Conservation (phyloP, 2,113 vertebrate species). For the Podarcis muralis region DNA sequence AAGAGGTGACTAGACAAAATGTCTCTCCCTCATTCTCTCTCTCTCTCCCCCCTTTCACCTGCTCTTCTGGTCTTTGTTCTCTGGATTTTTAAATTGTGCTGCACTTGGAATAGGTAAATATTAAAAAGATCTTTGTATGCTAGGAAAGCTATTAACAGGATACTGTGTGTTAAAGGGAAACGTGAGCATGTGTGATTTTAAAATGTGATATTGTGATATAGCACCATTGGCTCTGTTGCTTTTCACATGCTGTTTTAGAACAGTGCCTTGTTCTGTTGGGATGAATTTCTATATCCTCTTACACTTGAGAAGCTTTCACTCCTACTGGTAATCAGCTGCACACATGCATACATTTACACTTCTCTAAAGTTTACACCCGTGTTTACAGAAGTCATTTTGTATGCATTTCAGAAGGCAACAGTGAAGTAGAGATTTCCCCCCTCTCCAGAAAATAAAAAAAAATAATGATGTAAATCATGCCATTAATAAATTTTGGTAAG, state of each 20-base stretch:
- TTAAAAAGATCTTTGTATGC: slow-evolving; percentile 28
- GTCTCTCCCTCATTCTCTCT: background rate
- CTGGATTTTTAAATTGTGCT: background rate
- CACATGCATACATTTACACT: background rate
- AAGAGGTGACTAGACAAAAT: background rate
- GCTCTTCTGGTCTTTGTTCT: background rate
- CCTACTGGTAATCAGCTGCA: slow-evolving; percentile 31
- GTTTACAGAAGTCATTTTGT: slow-evolving; percentile 1
- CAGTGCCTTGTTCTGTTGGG: slow-evolving; percentile 56
- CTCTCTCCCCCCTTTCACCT: background rate
- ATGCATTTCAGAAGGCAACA: slow-evolving; percentile 32
- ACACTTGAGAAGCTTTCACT: slow-evolving; percentile 43
- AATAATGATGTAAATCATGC: slow-evolving; percentile 30
- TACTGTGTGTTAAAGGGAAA: background rate
- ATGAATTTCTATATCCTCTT: slow-evolving; percentile 51
- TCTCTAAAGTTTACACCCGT: background rate
- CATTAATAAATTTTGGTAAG: slow-evolving; percentile 29
- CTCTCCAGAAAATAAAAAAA: slow-evolving; percentile 8
- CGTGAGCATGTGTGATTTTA: background rate
- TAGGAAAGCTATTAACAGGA: background rate
- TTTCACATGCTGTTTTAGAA: slow-evolving; percentile 51
- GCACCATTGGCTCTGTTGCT: slow-evolving; percentile 31
- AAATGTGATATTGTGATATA: background rate
- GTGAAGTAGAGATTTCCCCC: slow-evolving; percentile 18
- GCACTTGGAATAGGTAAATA: background rate